These are phyloP conservation scores for Escarpia spicata DNA, from an alignment of 2,888 invertebrate species.

Conservation along the genomic window DNA sequence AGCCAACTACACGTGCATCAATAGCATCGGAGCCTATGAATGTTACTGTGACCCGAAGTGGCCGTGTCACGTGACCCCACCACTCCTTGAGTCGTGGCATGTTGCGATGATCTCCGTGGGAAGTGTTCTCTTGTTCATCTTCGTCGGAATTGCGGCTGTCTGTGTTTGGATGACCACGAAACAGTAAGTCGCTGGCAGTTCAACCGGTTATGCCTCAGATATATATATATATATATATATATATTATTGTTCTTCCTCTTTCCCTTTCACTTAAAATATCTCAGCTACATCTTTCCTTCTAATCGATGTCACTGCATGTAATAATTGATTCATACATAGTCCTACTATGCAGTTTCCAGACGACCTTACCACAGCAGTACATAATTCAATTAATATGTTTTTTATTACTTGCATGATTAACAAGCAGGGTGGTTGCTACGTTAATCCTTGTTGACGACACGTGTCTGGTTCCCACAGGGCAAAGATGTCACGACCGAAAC, in stretches of 20 bases:
- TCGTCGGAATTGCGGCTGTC: neutral
- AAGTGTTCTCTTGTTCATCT: neutral
- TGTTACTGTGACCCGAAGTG: neutral
- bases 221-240: neutral
- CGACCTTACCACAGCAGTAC: too few relatives aligned
- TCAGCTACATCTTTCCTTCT: neutral
- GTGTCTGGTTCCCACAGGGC: neutral
- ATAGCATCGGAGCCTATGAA: neutral
- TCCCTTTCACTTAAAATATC: neutral
- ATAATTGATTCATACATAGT: too few relatives aligned
- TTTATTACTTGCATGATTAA: too few relatives aligned
- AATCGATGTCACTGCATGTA: neutral
- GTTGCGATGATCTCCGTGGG: neutral
- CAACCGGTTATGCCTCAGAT: neutral
- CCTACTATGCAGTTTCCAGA: too few relatives aligned
- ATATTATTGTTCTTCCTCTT: neutral
- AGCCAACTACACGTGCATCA: conserved; percentile 2
- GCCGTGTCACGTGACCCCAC: neutral
- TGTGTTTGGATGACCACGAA: neutral
- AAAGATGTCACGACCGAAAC: neutral
- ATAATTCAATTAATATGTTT: too few relatives aligned
- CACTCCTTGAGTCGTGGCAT: neutral
- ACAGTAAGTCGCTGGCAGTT: neutral
- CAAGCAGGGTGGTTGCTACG: neutral
- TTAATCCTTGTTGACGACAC: neutral